Percentiles rank a stretch among this genome's conserved stretches.
Conservation (phyloP, 2,888 invertebrate genomes). For the Sipha maydis region DNA sequence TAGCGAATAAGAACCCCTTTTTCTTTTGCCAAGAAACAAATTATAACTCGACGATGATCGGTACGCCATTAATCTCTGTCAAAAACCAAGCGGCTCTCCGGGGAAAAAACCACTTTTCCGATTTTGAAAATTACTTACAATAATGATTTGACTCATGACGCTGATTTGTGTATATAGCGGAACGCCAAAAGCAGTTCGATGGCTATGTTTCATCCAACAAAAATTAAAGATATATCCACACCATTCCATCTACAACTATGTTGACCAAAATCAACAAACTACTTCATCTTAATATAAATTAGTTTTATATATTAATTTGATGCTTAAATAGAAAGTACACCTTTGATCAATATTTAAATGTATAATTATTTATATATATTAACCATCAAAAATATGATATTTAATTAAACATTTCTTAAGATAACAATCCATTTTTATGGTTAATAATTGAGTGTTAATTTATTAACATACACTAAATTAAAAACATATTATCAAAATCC, state of each 20-base stretch:
- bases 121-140: constrained; percentile 59
- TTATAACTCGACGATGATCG: constrained; percentile 58
- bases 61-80: constrained; percentile 59
- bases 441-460: no score
- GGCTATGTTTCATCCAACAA: constrained; percentile 39
- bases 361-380: no score
- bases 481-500: no score
- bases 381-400: no score
- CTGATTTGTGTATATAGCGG: constrained; percentile 51
- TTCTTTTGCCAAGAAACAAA: constrained; percentile 59
- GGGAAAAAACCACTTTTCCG: constrained; percentile 52
- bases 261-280: neutral
- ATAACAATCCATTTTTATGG: no score
- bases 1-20: constrained; percentile 52
- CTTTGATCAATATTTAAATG: no score
- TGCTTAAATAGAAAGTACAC: neutral
- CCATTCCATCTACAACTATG: constrained; percentile 1
- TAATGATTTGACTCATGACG: constrained; percentile 57
- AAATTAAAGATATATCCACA: constrained; percentile 37
- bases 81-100: constrained; percentile 50
- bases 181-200: constrained; percentile 56
- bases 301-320: neutral
- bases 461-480: no score
- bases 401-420: no score
- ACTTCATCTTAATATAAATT: neutral